Evolutionary conservation across 2,888 invertebrate species (phyloP), one percentile per base, ranked within the genome.

Genomic region (Drosophila rellima): DNA sequence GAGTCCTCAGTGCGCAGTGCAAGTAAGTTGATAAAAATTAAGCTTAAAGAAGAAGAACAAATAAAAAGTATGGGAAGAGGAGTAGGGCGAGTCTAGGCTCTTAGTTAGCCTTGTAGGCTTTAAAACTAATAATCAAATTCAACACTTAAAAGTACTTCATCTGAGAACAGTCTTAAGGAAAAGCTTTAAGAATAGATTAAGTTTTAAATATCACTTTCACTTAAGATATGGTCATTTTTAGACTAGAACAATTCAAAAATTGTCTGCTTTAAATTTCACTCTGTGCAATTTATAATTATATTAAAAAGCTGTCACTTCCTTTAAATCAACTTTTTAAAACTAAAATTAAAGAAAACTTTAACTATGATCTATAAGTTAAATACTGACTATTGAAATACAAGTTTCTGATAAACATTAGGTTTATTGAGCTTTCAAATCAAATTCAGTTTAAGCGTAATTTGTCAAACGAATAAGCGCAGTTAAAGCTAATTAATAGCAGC

Each of bases 1-100:
- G 92, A 91, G 55, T 92, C 92, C 65, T 90, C 87, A 4, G 78
- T 91, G 33, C 89, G 91, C 74, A 91, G 91, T 89, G 85, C 92
- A 89, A 91, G 90, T 92, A 82, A 92, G 92, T 90, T 67, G 39
- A 63, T 7, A 10, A 51, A 17, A 2, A 42, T 23, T 26, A 8
- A 11, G 17, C 2, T 17, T 0, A 33, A 15, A 26, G 13, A 29
- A 13, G n/a, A 11, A 17, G 3, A 2, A 39, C 1, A n/a, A 18
- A 3, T n/a, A 29, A 5, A 23, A 4, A 3, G 3, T 0, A 6
- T 23, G 17, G 11, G 15, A 1, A 1, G 26, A n/a, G 2, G 5
- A 4, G 2, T 3, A 4, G 7, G 15, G 0, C n/a, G 1, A 26
- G n/a, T 44, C 3, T 13, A 1, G 2, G 2, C 0, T 10, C 2